These are phyloP conservation scores for Haliaeetus leucogaster DNA, from an alignment of 2,113 vertebrate species.

Conservation along the genomic window DNA sequence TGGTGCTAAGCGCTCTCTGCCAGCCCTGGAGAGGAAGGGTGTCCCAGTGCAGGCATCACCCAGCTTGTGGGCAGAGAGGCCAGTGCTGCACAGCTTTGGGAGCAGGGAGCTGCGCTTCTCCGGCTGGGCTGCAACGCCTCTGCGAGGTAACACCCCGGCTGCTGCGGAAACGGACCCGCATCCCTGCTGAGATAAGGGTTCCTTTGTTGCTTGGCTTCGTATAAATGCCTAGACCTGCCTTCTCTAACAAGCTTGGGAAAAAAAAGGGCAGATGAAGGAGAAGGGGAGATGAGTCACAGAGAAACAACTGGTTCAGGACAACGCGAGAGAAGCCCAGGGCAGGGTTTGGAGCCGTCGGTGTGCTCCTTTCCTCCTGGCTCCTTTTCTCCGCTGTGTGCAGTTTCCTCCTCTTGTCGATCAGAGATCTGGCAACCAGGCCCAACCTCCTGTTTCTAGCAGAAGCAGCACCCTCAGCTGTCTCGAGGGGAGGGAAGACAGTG, in stretches of 20 bases:
- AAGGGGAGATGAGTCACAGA: not conserved
- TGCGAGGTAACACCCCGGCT: fast-evolving
- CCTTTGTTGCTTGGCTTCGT: not conserved
- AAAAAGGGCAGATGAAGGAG: not conserved
- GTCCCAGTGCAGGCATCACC: not conserved
- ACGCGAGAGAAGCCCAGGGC: not conserved
- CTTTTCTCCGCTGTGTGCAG: not conserved
- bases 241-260: not conserved
- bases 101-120: not conserved
- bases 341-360: not conserved
- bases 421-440: not conserved
- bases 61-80: not conserved
- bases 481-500: not conserved
- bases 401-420: not conserved
- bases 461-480: not conserved
- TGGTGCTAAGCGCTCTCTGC: fast-evolving
- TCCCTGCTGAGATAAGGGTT: not conserved
- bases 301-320: not conserved
- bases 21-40: not conserved
- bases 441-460: not conserved
- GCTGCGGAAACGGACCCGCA: not conserved
- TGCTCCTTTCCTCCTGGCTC: not conserved
- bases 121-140: fast-evolving
- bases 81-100: no score
- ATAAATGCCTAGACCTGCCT: not conserved